Evolutionary conservation across 2,888 invertebrate genomes (phyloP), one percentile per base, ranked within the genome.

Genomic region (Rhabditophanes sp.): DNA sequence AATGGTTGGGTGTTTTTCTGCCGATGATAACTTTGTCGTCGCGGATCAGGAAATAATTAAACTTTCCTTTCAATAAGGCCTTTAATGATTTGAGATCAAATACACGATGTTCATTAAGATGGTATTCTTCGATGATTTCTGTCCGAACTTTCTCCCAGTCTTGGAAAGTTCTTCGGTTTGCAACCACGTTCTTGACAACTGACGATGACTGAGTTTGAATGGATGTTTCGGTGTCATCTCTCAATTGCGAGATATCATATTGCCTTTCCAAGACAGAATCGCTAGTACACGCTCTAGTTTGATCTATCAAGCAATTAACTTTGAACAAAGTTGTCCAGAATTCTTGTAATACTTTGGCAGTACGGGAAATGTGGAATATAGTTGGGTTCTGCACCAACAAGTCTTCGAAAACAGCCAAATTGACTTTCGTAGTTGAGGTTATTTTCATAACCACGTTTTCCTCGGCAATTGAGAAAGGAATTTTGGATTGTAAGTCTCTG

Each of bases 241-340:
- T n/a, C n/a, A n/a, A n/a, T n/a, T n/a, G n/a, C n/a, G n/a, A n/a
- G n/a, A n/a, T n/a, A n/a, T n/a, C n/a, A n/a, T n/a, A n/a, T n/a
- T n/a, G n/a, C n/a, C n/a, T n/a, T n/a, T n/a, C n/a, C n/a, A n/a
- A n/a, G n/a, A n/a, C n/a, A n/a, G n/a, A n/a, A n/a, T n/a, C n/a
- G n/a, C n/a, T n/a, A n/a, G n/a, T n/a, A n/a, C n/a, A n/a, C n/a
- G n/a, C n/a, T n/a, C n/a, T n/a, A n/a, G n/a, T 74, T 70, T 90
- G 90, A 68, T 88, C 87, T 0, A 82, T 80, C 35, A 93, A 69
- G 20, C 93, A 70, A 55, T 81, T 79, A 66, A 85, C 87, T 66
- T 85, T 82, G 62, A 82, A 83, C 70, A 93, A 75, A 19, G 83
- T 72, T 50, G 80, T 77, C 90, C 93, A 93, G 65, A 93, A 88